A percentile compares a stretch with the other conserved stretches of the same genome.
phyloP scores from a whole-genome alignment of 2,888 invertebrate species.

The Parapristionchus giblindavisi region DNA sequence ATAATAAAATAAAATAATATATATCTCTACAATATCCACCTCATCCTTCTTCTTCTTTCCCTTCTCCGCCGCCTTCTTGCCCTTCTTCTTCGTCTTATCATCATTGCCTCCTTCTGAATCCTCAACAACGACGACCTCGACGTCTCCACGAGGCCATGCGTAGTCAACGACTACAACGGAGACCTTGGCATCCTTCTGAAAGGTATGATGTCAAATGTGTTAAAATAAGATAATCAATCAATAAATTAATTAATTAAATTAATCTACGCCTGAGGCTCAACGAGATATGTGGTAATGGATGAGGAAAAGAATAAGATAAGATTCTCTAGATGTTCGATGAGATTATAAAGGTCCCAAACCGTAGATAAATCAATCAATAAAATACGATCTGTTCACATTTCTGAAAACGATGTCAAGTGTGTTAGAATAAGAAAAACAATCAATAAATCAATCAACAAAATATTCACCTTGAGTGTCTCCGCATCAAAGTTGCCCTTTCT shows the following conservation, averaged over 20 bases:
- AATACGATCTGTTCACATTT: neutral
- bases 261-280: too few relatives aligned
- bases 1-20: neutral
- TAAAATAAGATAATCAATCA: too few relatives aligned
- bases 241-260: too few relatives aligned
- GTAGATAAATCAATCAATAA: neutral
- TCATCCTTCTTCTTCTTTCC: neutral
- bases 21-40: neutral
- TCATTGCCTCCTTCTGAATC: neutral
- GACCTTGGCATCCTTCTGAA: conserved; percentile 37
- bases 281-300: too few relatives aligned
- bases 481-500: conserved; percentile 26
- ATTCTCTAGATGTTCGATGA: neutral
- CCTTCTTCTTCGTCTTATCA: conserved; percentile 18
- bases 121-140: conserved; percentile 28
- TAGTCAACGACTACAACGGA: conserved; percentile 30
- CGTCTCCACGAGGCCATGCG: conserved; percentile 38
- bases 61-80: neutral
- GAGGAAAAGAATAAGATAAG: too few relatives aligned
- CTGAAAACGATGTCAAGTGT: too few relatives aligned
- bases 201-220: neutral
- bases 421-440: neutral
- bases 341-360: neutral
- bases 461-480: conserved; percentile 29
- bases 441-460: neutral